Conservation (phyloP, 1,140 invertebrate species). For the Paraescarpia echinospica region DNA sequence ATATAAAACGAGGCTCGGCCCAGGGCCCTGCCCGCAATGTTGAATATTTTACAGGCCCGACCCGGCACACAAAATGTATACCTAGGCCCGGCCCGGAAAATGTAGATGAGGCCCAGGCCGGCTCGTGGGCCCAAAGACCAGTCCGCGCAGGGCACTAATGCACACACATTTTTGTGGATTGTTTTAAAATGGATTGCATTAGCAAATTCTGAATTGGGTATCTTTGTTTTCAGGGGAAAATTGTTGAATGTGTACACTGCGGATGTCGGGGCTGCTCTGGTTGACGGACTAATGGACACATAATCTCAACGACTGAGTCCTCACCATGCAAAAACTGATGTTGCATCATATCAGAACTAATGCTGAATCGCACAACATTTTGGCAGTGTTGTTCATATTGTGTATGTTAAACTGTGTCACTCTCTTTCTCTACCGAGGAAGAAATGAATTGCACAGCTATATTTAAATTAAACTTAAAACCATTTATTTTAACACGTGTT, state of each 20-base stretch:
- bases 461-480: background rate
- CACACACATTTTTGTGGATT: too few species aligned
- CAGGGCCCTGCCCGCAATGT: too few species aligned
- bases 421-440: background rate
- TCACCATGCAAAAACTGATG: background rate
- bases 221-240: constrained; percentile 72
- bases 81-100: too few species aligned
- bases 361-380: background rate
- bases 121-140: too few species aligned
- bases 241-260: constrained; percentile 97
- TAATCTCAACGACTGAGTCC: background rate
- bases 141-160: too few species aligned
- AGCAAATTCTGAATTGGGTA: background rate
- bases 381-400: background rate
- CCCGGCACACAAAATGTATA: too few species aligned
- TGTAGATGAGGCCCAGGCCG: too few species aligned
- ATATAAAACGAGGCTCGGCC: too few species aligned
- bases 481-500: background rate
- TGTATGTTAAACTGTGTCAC: background rate
- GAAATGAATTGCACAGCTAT: background rate
- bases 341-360: background rate
- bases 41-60: too few species aligned
- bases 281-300: constrained; percentile 40
- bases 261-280: constrained; percentile 96
- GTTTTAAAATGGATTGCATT: too few species aligned